These are phyloP conservation scores for Aramus guarauna DNA, from an alignment of 2,113 vertebrate species.

Conservation along the genomic window DNA sequence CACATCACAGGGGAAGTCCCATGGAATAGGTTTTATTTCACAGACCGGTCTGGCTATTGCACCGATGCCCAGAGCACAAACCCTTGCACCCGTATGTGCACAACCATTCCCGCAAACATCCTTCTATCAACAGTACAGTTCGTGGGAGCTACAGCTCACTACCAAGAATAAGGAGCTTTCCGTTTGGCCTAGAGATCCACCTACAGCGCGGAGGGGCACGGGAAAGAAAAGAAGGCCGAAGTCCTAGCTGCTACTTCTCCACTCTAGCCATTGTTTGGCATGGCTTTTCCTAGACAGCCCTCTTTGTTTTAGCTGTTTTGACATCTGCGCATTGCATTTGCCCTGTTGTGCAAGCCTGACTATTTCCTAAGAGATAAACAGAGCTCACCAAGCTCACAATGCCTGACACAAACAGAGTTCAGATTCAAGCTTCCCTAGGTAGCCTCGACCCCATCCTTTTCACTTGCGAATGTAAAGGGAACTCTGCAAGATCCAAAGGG, in stretches of 20 bases:
- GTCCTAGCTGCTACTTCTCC: neutral
- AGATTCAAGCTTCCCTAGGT: slow-evolving; percentile 3
- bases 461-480: neutral
- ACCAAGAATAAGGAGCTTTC: neutral
- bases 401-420: slow-evolving; percentile 42
- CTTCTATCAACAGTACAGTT: neutral
- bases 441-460: neutral
- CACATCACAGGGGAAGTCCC: neutral
- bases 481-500: neutral
- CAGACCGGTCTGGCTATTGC: neutral
- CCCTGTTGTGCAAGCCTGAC: slow-evolving; percentile 35
- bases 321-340: slow-evolving; percentile 43
- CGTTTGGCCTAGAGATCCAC: neutral
- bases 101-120: neutral
- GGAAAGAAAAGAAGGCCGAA: neutral
- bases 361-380: slow-evolving; percentile 67
- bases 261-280: neutral
- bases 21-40: neutral
- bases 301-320: slow-evolving; percentile 8
- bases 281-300: slow-evolving; percentile 32
- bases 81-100: neutral
- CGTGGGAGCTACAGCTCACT: neutral
- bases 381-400: slow-evolving; percentile 18
- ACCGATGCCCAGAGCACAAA: neutral
- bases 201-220: neutral